Percentiles rank a stretch among this genome's conserved stretches.
These are phyloP conservation scores for Meandrusa payeni DNA, from an alignment of 2,888 invertebrate genomes.

Conservation along the genomic window DNA sequence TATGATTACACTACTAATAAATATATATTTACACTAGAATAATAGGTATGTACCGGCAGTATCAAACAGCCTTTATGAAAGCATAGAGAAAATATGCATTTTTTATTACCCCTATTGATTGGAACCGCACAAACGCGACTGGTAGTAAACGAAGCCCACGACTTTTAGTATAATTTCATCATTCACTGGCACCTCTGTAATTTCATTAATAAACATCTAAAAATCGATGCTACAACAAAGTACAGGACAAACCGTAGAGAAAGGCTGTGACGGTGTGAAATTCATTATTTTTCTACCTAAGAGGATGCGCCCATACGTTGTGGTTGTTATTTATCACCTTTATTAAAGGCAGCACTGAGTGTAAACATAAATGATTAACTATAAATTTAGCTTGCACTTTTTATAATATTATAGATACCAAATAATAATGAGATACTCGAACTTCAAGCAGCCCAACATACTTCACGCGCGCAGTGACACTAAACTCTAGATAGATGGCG, in stretches of 20 bases:
- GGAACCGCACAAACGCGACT: slow-evolving; percentile 39
- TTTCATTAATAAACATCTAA: slow-evolving; percentile 79
- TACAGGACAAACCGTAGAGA: slow-evolving; percentile 72
- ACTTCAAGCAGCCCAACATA: slow-evolving; percentile 47
- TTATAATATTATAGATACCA: slow-evolving; percentile 67
- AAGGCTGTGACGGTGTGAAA: slow-evolving; percentile 69
- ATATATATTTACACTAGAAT: slow-evolving; percentile 36
- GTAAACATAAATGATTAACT: too few species aligned
- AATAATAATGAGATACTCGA: slow-evolving; percentile 49
- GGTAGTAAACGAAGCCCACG: slow-evolving; percentile 41
- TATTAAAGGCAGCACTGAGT: slow-evolving; percentile 34
- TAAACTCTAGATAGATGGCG: slow-evolving; percentile 73
- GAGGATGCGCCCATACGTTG: slow-evolving; percentile 34
- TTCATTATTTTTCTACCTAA: slow-evolving; percentile 69
- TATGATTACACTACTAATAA: slow-evolving; percentile 40
- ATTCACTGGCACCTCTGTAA: slow-evolving; percentile 72
- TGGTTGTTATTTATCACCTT: slow-evolving; percentile 31
- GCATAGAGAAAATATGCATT: slow-evolving; percentile 75
- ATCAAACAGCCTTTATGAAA: slow-evolving; percentile 63
- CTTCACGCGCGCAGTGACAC: slow-evolving; percentile 69
- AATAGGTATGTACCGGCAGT: slow-evolving; percentile 45
- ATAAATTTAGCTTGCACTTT: too few species aligned
- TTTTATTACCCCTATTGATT: slow-evolving; percentile 77
- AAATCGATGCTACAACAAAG: slow-evolving; percentile 76
- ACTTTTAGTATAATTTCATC: slow-evolving; percentile 60